Evolutionary conservation across 2,797 vertebrate genomes (phyloP).

Genomic region (Semotilus atromaculatus): DNA sequence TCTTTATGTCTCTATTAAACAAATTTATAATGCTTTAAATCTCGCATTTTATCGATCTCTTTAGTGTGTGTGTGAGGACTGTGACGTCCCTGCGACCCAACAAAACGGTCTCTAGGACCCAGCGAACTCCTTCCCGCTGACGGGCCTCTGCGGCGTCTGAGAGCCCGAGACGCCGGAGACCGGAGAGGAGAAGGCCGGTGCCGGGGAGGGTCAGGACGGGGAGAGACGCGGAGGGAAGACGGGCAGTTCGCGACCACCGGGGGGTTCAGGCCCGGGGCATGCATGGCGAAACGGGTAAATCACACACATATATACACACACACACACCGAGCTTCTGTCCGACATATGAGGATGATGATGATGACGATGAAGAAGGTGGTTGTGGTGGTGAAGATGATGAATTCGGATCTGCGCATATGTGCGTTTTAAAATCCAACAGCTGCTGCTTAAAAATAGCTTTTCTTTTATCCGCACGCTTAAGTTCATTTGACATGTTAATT

Average conservation of each 20-base stretch:
- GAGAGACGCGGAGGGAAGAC: slow-evolving; percentile 72
- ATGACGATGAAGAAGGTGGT: neutral
- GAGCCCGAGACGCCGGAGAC: slow-evolving; percentile 63
- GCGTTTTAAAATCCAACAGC: slow-evolving; percentile 48
- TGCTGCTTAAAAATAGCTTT: slow-evolving; percentile 53
- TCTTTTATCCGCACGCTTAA: neutral
- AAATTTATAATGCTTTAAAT: neutral
- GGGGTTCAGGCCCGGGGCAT: slow-evolving; percentile 66
- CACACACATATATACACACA: slow-evolving; percentile 42
- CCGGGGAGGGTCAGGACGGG: slow-evolving; percentile 63
- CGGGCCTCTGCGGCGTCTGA: slow-evolving; percentile 64
- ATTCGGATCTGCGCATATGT: slow-evolving; percentile 56
- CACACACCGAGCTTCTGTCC: slow-evolving; percentile 24
- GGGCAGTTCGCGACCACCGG: slow-evolving; percentile 61
- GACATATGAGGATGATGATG: slow-evolving; percentile 29
- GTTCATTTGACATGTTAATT: slow-evolving; percentile 10
- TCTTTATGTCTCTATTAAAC: no score
- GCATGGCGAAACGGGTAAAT: slow-evolving; percentile 66
- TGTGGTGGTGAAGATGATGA: neutral
- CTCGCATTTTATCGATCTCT: no score
- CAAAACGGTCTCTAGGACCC: slow-evolving; percentile 61
- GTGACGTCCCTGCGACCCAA: slow-evolving; percentile 44
- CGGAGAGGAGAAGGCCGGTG: slow-evolving; percentile 69
- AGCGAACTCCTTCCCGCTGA: slow-evolving; percentile 49
- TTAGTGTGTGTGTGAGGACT: neutral